phyloP scores from a whole-genome alignment of 1,140 invertebrate genomes.

The Zaprionus capensis region DNA sequence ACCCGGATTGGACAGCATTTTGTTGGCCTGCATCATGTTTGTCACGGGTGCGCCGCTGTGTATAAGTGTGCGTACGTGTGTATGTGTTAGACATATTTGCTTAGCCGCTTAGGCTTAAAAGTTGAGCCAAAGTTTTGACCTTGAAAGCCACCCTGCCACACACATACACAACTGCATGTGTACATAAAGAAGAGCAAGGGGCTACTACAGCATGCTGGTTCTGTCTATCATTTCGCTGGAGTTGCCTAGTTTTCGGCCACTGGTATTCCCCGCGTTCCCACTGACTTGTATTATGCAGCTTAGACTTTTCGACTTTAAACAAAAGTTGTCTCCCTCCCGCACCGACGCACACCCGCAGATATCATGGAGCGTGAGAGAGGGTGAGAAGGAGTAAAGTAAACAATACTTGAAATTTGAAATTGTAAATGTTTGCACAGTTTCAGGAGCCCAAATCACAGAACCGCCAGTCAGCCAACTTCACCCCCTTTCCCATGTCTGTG shows the following conservation, averaged over 20 bases:
- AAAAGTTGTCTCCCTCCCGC: conserved; percentile 32
- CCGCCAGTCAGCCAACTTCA: conserved; percentile 34
- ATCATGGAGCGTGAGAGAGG: background rate
- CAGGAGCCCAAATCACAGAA: conserved; percentile 49
- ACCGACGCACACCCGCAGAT: conserved; percentile 11
- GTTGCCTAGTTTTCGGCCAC: conserved; percentile 20
- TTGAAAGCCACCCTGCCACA: conserved; percentile 50
- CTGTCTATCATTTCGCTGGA: conserved; percentile 29
- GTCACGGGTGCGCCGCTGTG: conserved; percentile 17
- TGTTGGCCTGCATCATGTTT: conserved; percentile 28
- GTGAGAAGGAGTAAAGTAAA: conserved; percentile 47
- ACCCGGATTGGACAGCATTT: conserved; percentile 28
- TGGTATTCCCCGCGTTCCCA: conserved; percentile 9
- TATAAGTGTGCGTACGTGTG: background rate
- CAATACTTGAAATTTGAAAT: conserved; percentile 74
- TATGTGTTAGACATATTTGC: conserved; percentile 48
- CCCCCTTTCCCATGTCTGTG: background rate
- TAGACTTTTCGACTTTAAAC: conserved; percentile 54
- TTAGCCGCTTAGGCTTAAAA: conserved; percentile 57
- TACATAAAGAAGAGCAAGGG: background rate
- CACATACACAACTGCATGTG: background rate
- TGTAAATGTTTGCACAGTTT: conserved; percentile 73
- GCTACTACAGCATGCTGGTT: background rate
- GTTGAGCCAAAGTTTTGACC: conserved; percentile 66
- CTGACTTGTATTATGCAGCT: conserved; percentile 43